Conservation (phyloP, 2,113 vertebrate genomes). For the Oncorhynchus kisutch region DNA sequence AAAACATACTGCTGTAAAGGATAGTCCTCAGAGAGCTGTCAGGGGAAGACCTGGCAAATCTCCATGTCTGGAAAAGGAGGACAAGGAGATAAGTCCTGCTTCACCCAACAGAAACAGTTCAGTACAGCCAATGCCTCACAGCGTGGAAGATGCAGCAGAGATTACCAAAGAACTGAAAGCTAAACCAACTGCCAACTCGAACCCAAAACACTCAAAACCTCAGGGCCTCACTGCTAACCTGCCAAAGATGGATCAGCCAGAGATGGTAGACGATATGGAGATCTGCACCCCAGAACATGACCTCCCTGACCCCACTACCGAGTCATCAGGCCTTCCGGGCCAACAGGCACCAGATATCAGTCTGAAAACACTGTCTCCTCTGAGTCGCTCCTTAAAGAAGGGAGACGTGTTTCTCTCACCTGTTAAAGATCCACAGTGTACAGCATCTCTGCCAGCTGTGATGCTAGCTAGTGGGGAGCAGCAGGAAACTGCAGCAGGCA, state of each 20-base stretch:
- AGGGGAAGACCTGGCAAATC: conserved; percentile 30
- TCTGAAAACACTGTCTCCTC: conserved; percentile 43
- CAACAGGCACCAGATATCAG: background rate
- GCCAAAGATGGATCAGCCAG: conserved; percentile 56
- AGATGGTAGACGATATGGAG: conserved; percentile 85
- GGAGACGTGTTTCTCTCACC: conserved; percentile 17
- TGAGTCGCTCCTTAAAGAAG: conserved; percentile 14
- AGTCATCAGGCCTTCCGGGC: conserved; percentile 33
- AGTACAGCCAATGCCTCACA: conserved; percentile 7
- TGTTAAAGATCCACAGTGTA: conserved; percentile 28
- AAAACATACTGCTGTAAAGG: conserved; percentile 6
- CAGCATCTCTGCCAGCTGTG: conserved; percentile 11
- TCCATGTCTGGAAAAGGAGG: conserved; percentile 31
- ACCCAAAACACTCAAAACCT: conserved; percentile 44
- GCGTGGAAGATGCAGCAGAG: conserved; percentile 39
- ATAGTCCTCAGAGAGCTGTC: conserved; percentile 29
- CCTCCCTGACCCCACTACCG: conserved; percentile 54
- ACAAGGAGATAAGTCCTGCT: conserved; percentile 19
- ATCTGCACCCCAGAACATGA: conserved; percentile 85
- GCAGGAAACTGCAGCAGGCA: conserved; percentile 54
- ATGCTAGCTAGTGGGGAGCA: conserved; percentile 22
- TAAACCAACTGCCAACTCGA: conserved; percentile 38
- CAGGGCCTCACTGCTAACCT: conserved; percentile 36
- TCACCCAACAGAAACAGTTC: conserved; percentile 36
- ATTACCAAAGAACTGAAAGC: conserved; percentile 27